These are phyloP conservation scores for Monopis laevigella DNA, from an alignment of 2,888 invertebrate species.

Conservation along the genomic window DNA sequence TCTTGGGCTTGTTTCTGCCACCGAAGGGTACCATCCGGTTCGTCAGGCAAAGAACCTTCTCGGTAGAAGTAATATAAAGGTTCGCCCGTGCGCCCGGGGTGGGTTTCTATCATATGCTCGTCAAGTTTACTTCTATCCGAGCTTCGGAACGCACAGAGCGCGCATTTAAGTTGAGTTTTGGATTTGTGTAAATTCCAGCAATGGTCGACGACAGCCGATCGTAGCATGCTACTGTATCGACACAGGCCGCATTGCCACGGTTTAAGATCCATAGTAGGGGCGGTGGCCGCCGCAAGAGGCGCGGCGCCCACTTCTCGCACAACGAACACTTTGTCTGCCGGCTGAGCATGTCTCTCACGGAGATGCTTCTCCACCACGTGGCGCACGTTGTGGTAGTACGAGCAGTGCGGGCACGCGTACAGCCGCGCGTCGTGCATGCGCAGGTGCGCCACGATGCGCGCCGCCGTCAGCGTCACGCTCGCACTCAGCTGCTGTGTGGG, in stretches of 20 bases:
- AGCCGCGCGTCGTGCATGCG: conserved; percentile 78
- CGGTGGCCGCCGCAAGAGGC: conserved; percentile 18
- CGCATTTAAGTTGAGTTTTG: conserved; percentile 76
- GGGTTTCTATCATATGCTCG: conserved; percentile 69
- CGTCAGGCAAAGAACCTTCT: conserved; percentile 38
- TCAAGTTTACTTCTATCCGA: conserved; percentile 64
- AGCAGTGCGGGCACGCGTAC: conserved; percentile 77
- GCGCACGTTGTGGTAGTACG: conserved; percentile 71
- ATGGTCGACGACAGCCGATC: conserved; percentile 70
- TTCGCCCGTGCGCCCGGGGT: conserved; percentile 46
- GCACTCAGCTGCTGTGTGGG: conserved; percentile 59
- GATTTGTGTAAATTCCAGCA: conserved; percentile 68
- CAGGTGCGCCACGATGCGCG: conserved; percentile 76
- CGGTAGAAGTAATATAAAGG: conserved; percentile 66
- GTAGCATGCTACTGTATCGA: conserved; percentile 66
- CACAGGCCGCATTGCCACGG: conserved; percentile 79
- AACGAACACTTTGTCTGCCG: conserved; percentile 44
- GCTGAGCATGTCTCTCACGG: conserved; percentile 63
- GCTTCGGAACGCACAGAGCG: conserved; percentile 68
- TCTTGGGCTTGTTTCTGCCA: conserved; percentile 42
- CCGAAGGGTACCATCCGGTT: conserved; percentile 34
- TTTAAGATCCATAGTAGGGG: conserved; percentile 59
- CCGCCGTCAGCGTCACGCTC: conserved; percentile 52
- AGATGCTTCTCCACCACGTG: conserved; percentile 74
- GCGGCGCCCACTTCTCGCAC: conserved; percentile 30